Evolutionary conservation across 2,797 vertebrate species (phyloP).

Genomic region (Typhlichthys subterraneus): DNA sequence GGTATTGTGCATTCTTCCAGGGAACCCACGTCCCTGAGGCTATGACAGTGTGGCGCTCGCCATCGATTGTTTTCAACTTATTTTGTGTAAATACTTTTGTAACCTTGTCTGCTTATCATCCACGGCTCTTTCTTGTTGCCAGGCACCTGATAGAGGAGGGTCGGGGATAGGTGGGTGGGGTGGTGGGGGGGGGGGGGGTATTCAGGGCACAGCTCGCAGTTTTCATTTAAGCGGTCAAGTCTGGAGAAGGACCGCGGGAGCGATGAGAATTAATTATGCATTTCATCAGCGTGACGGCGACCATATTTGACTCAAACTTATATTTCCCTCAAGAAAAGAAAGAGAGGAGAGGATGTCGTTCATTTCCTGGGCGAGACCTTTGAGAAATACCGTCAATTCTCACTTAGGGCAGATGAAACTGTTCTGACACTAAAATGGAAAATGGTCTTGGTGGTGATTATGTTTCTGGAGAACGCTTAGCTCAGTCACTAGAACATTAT

Average conservation of each 20-base stretch:
- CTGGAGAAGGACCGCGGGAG: conserved; percentile 58
- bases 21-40: conserved; percentile 66
- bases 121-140: conserved; percentile 22
- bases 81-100: conserved; percentile 78
- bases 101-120: conserved; percentile 75
- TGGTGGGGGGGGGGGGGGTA: background rate
- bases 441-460: conserved; percentile 17
- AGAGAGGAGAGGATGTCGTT: conserved; percentile 17
- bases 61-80: conserved; percentile 76
- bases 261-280: conserved; percentile 76
- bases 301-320: conserved; percentile 59
- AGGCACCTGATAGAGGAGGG: background rate
- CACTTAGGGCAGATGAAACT: conserved; percentile 52
- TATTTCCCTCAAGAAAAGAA: conserved; percentile 64
- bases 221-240: conserved; percentile 56
- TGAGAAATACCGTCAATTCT: conserved; percentile 53
- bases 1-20: conserved; percentile 75
- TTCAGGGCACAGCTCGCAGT: conserved; percentile 28
- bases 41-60: conserved; percentile 58
- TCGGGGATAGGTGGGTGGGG: background rate
- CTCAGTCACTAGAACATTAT: background rate
- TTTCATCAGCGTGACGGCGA: conserved; percentile 73
- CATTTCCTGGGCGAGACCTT: conserved; percentile 41
- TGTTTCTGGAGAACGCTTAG: conserved; percentile 9
- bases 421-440: conserved; percentile 34